A percentile compares a stretch with the other conserved stretches of the same genome.
Evolutionary conservation across 2,888 invertebrate species (phyloP).

Genomic region (Melinopterus prodromus): DNA sequence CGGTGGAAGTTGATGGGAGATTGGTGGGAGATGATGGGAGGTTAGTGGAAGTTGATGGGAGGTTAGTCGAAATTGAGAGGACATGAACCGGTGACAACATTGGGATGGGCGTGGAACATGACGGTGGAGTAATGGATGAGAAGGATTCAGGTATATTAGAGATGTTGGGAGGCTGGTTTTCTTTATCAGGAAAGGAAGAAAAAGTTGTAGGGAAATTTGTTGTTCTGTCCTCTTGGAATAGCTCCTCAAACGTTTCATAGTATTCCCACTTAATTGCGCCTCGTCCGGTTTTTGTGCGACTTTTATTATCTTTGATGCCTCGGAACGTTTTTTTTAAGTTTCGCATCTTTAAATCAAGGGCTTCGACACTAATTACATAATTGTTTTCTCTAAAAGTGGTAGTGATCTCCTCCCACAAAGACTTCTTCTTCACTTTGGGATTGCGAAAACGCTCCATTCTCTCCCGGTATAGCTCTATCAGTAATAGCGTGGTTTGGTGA

Average conservation of each 20-base stretch:
- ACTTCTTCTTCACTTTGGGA: slow-evolving; percentile 15
- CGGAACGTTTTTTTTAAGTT: too few species aligned
- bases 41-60: too few species aligned
- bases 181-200: neutral
- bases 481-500: too few species aligned
- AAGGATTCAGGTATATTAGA: too few species aligned
- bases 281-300: neutral
- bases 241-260: neutral
- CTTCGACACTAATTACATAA: too few species aligned
- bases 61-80: too few species aligned
- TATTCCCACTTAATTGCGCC: neutral
- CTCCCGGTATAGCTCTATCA: too few species aligned
- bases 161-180: neutral
- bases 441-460: neutral
- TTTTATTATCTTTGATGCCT: neutral
- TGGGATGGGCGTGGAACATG: too few species aligned
- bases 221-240: neutral
- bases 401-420: neutral
- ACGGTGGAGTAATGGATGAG: too few species aligned
- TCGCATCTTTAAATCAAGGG: neutral
- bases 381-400: neutral
- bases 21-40: too few species aligned
- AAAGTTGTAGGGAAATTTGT: neutral
- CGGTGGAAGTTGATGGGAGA: too few species aligned
- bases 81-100: too few species aligned